Conservation (phyloP, 2,113 vertebrate genomes). For the Chaetops frenatus region DNA sequence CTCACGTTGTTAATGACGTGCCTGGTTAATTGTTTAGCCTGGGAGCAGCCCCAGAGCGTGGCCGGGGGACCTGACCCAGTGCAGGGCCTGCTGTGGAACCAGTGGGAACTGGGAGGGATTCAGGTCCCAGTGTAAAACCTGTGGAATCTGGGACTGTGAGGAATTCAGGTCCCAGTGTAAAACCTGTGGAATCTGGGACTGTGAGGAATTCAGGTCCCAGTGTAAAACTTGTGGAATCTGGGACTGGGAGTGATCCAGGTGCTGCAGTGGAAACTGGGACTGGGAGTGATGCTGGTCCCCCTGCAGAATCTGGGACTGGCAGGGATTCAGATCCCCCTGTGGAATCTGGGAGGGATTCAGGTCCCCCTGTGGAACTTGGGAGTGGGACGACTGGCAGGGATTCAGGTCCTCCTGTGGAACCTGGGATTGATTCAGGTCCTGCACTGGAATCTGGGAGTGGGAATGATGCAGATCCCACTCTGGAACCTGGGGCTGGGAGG, state of each 20-base stretch:
- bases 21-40: not conserved
- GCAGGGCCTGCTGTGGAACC: not conserved
- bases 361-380: not conserved
- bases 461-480: fast-evolving
- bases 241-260: too few relatives aligned
- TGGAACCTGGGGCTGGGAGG: not conserved
- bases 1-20: not conserved
- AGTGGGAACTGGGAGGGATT: fast-evolving
- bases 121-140: too few relatives aligned
- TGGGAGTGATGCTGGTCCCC: not conserved
- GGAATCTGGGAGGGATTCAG: fast-evolving
- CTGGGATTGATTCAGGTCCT: too few relatives aligned
- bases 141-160: not conserved
- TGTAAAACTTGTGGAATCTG: too few relatives aligned
- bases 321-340: fast-evolving
- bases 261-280: not conserved
- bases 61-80: not conserved
- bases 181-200: not conserved
- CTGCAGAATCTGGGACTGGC: not conserved
- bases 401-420: not conserved
- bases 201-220: not conserved
- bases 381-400: too few relatives aligned
- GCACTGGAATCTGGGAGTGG: too few relatives aligned
- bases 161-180: not conserved
- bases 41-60: not conserved